These are phyloP conservation scores for Dryas iulia DNA, from an alignment of 1,140 invertebrate species.

Conservation along the genomic window DNA sequence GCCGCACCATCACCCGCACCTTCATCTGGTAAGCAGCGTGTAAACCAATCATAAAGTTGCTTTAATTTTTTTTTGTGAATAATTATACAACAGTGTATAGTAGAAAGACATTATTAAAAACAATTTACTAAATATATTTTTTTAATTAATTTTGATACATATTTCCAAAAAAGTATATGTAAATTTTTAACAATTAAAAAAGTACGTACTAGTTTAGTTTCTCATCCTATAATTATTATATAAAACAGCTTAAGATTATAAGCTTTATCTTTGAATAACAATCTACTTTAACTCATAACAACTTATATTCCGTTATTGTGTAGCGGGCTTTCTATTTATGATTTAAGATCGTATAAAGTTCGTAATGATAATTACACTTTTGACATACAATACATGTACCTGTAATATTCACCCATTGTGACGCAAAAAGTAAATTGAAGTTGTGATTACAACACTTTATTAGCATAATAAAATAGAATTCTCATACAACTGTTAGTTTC, in stretches of 20 bases:
- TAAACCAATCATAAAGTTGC: too few relatives aligned
- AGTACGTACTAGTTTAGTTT: background rate
- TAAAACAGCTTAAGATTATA: slow-evolving; percentile 5
- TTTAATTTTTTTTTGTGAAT: too few relatives aligned
- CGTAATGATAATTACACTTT: slow-evolving; percentile 51
- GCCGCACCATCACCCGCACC: slow-evolving; percentile 68
- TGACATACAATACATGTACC: slow-evolving; percentile 52
- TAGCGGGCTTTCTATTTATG: slow-evolving; percentile 31
- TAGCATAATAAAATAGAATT: slow-evolving; percentile 45
- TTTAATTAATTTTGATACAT: too few relatives aligned
- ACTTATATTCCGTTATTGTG: slow-evolving; percentile 34
- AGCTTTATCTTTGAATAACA: slow-evolving; percentile 36
- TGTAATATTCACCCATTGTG: slow-evolving; percentile 45
- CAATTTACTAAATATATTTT: background rate
- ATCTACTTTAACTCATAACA: slow-evolving; percentile 35
- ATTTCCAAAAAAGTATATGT: too few relatives aligned
- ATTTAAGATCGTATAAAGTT: slow-evolving; percentile 38
- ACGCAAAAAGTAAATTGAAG: slow-evolving; percentile 70
- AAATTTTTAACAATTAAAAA: background rate
- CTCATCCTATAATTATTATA: background rate
- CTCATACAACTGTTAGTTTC: slow-evolving; percentile 31
- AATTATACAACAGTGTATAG: too few relatives aligned
- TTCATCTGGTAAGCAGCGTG: slow-evolving; percentile 72
- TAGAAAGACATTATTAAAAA: background rate
- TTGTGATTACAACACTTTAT: slow-evolving; percentile 55